Base-by-base conservation (phyloP, 2,113 vertebrate species). In the Pagrus major region DNA sequence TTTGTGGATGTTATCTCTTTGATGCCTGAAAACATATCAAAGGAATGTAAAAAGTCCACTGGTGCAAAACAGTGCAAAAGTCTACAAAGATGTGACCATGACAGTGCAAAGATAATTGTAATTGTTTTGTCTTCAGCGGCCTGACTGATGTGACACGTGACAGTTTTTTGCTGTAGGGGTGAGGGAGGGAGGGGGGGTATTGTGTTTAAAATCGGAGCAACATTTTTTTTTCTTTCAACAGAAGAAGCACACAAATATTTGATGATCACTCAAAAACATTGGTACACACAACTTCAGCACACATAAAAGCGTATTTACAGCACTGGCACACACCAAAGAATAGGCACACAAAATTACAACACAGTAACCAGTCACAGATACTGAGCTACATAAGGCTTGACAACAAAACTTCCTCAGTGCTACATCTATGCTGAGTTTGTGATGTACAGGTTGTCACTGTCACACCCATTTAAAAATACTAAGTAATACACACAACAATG, bases 351-450 rank as follows among this genome's bases (percentile, higher is more conserved):
- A 90, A n/a, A 91, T 90, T 93, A 94, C 93, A 93, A 92, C 89
- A 95, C 93, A 87, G 89, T 91, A 94, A 94, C 85, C 92, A 92
- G 86, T 91, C 90, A 94, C 93, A 92, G 59, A 91, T 92, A 94
- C 92, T 94, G 89, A 90, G 89, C 88, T 93, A 95, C 90, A 90
- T 93, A 93, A 89, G 91, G 93, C 94, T 93, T 92, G 93, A 94
- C 90, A 92, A 93, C 94, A 93, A 91, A 92, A 93, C 85, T 82
- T 94, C 91, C 90, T 93, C 89, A 85, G 91, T 91, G 89, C 93
- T 94, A 95, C 93, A 94, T 92, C 91, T 94, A 95, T 77, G 92
- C 93, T 93, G 93, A 94, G 93, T 92, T 93, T 88, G 93, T 90
- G 93, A 89, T 93, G 91, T 71, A 90, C 92, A 91, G 91, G 92